A percentile compares a stretch with the other conserved stretches of the same genome.
Conservation (phyloP, 1,140 invertebrate species). For the Paracyclopina nana region DNA sequence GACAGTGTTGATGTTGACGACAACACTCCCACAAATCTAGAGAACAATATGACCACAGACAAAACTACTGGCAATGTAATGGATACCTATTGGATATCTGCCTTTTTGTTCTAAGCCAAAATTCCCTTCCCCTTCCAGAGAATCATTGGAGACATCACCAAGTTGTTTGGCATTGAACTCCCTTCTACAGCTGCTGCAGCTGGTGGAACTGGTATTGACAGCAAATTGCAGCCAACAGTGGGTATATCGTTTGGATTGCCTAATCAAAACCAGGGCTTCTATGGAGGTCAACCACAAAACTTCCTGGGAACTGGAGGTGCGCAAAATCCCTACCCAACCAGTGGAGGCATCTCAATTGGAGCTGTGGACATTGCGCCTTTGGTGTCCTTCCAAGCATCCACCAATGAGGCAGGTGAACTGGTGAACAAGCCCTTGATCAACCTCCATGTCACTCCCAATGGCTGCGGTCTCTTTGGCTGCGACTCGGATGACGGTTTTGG, state of each 20-base stretch:
- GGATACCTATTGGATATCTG: not conserved
- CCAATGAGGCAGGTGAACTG: constrained; percentile 7
- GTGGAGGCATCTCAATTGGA: not conserved
- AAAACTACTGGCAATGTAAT: not conserved
- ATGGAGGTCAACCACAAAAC: constrained; percentile 5
- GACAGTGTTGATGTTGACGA: no score
- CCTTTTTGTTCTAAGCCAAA: no score
- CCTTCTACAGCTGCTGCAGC: no score
- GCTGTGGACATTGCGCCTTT: constrained; percentile 5
- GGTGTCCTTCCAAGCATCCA: constrained; percentile 10
- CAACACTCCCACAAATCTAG: not conserved
- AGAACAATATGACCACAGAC: no score
- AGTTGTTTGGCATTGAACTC: not conserved
- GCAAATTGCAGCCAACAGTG: not conserved
- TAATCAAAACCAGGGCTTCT: not conserved
- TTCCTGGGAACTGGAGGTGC: not conserved
- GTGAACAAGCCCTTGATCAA: constrained; percentile 10
- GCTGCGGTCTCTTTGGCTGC: constrained; percentile 13
- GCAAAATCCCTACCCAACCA: constrained; percentile 5
- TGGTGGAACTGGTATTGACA: no score
- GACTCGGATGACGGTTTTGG: not conserved
- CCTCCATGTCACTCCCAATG: constrained; percentile 12
- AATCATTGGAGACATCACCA: not conserved
- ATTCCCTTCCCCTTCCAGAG: not conserved
- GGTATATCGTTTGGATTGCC: constrained; percentile 1